A percentile compares a stretch with the other conserved stretches of the same genome.
phyloP scores from a whole-genome alignment of 37 sponge, comb jelly and placozoan genomes.

The Cliona cf. orientalis region DNA sequence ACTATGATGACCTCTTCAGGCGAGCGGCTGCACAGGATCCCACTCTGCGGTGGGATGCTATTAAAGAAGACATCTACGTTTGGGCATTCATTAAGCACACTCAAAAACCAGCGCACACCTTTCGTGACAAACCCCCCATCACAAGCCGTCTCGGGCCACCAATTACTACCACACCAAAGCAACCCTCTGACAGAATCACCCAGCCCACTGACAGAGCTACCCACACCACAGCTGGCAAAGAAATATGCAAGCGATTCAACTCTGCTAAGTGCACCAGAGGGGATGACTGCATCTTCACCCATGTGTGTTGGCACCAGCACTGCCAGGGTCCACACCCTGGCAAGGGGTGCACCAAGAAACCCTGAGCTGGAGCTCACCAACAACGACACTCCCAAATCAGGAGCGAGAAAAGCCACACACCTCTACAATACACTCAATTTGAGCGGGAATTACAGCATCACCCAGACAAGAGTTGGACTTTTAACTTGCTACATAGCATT shows the following conservation, averaged over 20 bases:
- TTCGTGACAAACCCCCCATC: not conserved
- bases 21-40: constrained; percentile 36
- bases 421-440: constrained; percentile 36
- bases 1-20: no score
- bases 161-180: not conserved
- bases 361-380: not conserved
- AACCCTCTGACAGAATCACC: no score
- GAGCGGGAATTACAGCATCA: constrained; percentile 27
- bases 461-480: constrained; percentile 23
- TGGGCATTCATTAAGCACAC: constrained; percentile 9
- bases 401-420: constrained; percentile 6
- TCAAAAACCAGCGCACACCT: not conserved
- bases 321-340: constrained; percentile 33
- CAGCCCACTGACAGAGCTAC: not conserved
- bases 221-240: constrained; percentile 20
- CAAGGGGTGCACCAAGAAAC: constrained; percentile 9
- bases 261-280: constrained; percentile 11
- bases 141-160: constrained; percentile 20
- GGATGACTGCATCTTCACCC: constrained; percentile 28
- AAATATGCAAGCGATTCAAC: constrained; percentile 29
- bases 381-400: not conserved
- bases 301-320: constrained; percentile 25
- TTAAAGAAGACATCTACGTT: constrained; percentile 18
- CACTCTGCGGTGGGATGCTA: constrained; percentile 13
- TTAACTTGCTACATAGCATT: constrained; percentile 27